These are phyloP conservation scores for Lypha dubia DNA, from an alignment of 2,888 invertebrate genomes.

Conservation along the genomic window DNA sequence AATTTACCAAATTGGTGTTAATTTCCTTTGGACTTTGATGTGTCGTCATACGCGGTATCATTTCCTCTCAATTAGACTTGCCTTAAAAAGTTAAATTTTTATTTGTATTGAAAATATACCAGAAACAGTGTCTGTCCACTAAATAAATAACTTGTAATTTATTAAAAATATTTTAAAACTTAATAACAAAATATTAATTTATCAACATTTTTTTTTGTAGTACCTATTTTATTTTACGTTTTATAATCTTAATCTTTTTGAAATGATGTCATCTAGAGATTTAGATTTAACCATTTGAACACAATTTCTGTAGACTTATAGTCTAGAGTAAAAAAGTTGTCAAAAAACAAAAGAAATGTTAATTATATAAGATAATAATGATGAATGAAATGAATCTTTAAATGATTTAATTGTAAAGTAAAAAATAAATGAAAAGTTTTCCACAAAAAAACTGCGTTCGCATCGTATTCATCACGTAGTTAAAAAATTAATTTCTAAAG, in stretches of 20 bases:
- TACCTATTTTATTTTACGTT: neutral
- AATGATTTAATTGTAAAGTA: conserved; percentile 4
- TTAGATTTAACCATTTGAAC: conserved; percentile 26
- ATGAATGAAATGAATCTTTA: conserved; percentile 14
- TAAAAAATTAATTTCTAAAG: neutral
- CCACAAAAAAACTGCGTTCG: neutral
- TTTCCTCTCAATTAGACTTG: conserved; percentile 36
- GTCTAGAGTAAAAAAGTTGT: conserved; percentile 21
- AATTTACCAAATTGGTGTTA: conserved; percentile 43
- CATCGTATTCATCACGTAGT: neutral
- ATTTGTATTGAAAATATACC: neutral
- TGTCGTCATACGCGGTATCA: neutral
- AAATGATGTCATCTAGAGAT: conserved; percentile 48
- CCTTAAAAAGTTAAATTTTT: neutral
- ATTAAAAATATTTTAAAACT: conserved; percentile 2
- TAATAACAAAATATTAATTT: conserved; percentile 27
- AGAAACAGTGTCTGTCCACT: neutral
- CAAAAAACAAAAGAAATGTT: neutral
- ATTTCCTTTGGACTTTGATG: conserved; percentile 42
- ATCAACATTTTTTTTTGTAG: conserved; percentile 20
- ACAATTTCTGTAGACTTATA: conserved; percentile 18
- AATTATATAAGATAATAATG: too few relatives aligned
- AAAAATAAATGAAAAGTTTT: neutral
- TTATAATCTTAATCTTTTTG: conserved; percentile 7
- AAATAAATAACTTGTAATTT: conserved; percentile 21